A percentile compares a stretch with the other conserved stretches of the same genome.
Conservation (phyloP, 1,140 invertebrate species). For the Drosophila ohnishii region DNA sequence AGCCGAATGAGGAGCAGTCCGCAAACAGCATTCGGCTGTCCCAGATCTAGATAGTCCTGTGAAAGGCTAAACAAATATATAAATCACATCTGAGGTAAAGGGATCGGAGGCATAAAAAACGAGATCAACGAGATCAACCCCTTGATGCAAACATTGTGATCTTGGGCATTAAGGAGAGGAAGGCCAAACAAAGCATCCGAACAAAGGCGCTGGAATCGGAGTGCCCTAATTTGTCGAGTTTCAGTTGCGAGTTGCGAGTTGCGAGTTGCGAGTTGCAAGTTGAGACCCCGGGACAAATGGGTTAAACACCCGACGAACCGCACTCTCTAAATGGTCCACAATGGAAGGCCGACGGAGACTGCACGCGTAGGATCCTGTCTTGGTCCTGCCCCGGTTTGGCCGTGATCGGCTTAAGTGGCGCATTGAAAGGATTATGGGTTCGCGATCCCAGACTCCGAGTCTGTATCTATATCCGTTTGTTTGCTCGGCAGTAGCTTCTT, state of each 20-base stretch:
- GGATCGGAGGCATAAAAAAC: slow-evolving; percentile 25
- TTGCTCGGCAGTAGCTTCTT: slow-evolving; percentile 21
- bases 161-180: slow-evolving; percentile 61
- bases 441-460: slow-evolving; percentile 28
- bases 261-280: slow-evolving; percentile 37
- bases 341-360: slow-evolving; percentile 44
- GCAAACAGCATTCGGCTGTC: slow-evolving; percentile 53
- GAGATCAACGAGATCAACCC: slow-evolving; percentile 78
- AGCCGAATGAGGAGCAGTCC: slow-evolving; percentile 54
- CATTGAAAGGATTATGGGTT: slow-evolving; percentile 77
- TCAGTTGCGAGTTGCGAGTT: slow-evolving; percentile 32
- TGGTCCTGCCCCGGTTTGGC: slow-evolving; percentile 18
- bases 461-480: slow-evolving; percentile 21
- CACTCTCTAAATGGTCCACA: slow-evolving; percentile 73
- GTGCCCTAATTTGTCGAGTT: slow-evolving; percentile 79
- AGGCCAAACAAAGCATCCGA: slow-evolving; percentile 60
- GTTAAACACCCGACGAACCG: slow-evolving; percentile 73
- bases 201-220: slow-evolving; percentile 60
- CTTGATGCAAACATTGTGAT: slow-evolving; percentile 78
- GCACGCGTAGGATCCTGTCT: slow-evolving; percentile 53
- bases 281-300: slow-evolving; percentile 64
- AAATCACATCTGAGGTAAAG: slow-evolving; percentile 45
- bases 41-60: slow-evolving; percentile 62
- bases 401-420: slow-evolving; percentile 80
- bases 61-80: slow-evolving; percentile 57